A percentile compares a stretch with the other conserved stretches of the same genome.
Conservation (phyloP, 2,113 vertebrate genomes). For the Bagarius yarrelli region DNA sequence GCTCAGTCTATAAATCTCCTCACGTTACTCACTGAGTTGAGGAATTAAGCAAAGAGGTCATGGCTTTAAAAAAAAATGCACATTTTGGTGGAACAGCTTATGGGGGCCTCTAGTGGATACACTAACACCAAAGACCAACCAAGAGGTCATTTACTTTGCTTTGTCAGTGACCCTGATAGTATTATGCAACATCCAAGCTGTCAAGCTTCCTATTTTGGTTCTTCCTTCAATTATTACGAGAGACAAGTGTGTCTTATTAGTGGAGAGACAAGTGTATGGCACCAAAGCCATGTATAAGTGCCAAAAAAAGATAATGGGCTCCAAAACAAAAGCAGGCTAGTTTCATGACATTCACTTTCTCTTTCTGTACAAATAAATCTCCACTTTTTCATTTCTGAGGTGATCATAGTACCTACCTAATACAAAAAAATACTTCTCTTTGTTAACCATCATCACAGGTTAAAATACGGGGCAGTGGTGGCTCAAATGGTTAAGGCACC, state of each 20-base stretch:
- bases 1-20: not conserved
- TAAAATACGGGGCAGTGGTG: too few species aligned
- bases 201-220: constrained; percentile 3
- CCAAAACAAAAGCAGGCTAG: not conserved
- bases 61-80: not conserved
- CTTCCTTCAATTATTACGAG: not conserved
- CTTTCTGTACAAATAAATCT: too few species aligned
- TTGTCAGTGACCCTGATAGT: not conserved
- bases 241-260: constrained; percentile 5
- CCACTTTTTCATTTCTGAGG: too few species aligned
- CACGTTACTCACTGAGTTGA: not conserved
- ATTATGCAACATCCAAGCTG: not conserved
- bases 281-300: not conserved
- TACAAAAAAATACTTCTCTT: too few species aligned
- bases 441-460: too few species aligned
- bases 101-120: constrained; percentile 61
- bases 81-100: constrained; percentile 39
- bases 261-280: not conserved
- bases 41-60: not conserved
- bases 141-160: not conserved
- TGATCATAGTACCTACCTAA: too few species aligned
- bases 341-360: not conserved
- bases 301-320: too few species aligned
- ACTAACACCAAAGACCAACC: not conserved
- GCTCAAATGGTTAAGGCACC: too few species aligned